Percentiles rank a stretch among this genome's conserved stretches.
Evolutionary conservation across 2,888 invertebrate species (phyloP).

Genomic region (Sinohyriopsis cumingii): DNA sequence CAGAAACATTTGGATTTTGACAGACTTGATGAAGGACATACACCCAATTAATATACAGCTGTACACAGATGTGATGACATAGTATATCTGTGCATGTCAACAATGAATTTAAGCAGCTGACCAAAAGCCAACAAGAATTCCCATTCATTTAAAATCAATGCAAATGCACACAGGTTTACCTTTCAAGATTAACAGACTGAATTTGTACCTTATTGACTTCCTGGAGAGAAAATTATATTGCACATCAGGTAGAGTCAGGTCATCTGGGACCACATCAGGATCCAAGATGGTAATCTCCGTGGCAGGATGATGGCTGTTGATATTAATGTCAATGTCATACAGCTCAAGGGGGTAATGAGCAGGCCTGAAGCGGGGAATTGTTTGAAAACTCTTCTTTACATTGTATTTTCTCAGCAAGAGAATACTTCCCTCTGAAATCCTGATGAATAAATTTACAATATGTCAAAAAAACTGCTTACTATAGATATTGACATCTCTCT

Average conservation of each 20-base stretch:
- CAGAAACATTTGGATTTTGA: too few relatives aligned
- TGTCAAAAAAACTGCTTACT: background rate
- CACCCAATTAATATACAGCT: too few relatives aligned
- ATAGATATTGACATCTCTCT: too few relatives aligned
- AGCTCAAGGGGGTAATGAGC: conserved; percentile 19
- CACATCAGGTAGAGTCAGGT: conserved; percentile 32
- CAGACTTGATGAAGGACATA: too few relatives aligned
- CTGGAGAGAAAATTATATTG: conserved; percentile 40
- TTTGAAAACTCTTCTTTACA: conserved; percentile 46
- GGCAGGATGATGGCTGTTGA: conserved; percentile 46
- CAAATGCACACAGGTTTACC: too few relatives aligned
- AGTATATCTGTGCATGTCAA: too few relatives aligned
- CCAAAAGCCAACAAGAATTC: too few relatives aligned
- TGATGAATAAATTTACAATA: conserved; percentile 14
- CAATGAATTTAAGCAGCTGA: too few relatives aligned
- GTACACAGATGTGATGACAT: too few relatives aligned
- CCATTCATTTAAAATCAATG: too few relatives aligned
- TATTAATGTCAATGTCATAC: conserved; percentile 46
- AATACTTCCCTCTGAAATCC: conserved; percentile 46
- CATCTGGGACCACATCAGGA: conserved; percentile 17
- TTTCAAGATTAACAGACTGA: too few relatives aligned
- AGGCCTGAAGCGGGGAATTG: conserved; percentile 18
- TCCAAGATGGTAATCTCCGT: conserved; percentile 43
- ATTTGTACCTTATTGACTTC: conserved; percentile 36
- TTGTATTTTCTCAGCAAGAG: conserved; percentile 46